phyloP scores from a whole-genome alignment of 1,140 invertebrate genomes.

The Dreissena polymorpha region DNA sequence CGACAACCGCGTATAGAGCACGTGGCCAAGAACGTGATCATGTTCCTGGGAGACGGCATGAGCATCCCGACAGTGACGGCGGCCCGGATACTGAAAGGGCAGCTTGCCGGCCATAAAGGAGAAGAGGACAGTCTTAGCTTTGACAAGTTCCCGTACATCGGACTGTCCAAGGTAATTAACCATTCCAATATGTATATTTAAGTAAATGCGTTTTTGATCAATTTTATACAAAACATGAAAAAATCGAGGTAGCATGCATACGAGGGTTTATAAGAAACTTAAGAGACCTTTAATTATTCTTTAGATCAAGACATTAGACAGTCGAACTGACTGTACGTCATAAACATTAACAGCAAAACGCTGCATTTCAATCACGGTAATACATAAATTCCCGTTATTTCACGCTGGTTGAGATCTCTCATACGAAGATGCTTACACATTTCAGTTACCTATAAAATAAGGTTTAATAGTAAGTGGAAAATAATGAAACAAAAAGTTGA shows the following conservation, averaged over 20 bases:
- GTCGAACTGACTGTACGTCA: too few species aligned
- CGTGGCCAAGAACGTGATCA: conserved; percentile 91
- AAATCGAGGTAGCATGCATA: neutral
- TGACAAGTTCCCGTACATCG: conserved; percentile 88
- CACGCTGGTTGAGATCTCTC: too few species aligned
- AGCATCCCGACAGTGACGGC: conserved; percentile 93
- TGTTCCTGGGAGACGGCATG: conserved; percentile 98
- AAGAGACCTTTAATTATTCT: neutral
- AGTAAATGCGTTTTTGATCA: neutral
- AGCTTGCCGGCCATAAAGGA: conserved; percentile 82
- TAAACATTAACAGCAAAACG: too few species aligned
- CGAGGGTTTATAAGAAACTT: neutral
- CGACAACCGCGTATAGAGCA: neutral
- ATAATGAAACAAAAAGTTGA: too few species aligned
- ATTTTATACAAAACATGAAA: neutral
- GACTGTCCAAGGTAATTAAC: conserved; percentile 85
- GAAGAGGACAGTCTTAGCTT: conserved; percentile 87
- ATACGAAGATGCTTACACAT: too few species aligned
- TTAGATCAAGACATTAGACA: too few species aligned
- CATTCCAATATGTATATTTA: neutral
- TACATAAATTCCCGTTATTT: too few species aligned
- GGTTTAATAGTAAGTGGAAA: too few species aligned
- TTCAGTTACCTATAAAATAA: too few species aligned
- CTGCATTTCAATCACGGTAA: too few species aligned
- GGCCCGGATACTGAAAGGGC: conserved; percentile 87